Evolutionary conservation across 2,113 vertebrate genomes (phyloP), one percentile per base, ranked within the genome.

Genomic region (Pygoscelis adeliae): DNA sequence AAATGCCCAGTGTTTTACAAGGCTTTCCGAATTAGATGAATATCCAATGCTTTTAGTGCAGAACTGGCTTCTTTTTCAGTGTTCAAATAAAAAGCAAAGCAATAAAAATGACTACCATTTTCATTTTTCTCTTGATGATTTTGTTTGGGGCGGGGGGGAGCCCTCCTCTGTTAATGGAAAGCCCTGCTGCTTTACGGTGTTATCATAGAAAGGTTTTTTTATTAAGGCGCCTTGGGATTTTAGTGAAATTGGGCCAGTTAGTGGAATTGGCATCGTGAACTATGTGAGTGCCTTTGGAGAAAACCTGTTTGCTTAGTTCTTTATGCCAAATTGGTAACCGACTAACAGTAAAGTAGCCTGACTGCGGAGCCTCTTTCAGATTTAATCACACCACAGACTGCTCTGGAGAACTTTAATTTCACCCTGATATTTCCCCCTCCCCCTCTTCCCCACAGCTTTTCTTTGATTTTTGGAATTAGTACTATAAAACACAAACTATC

Each of bases 221-320:
- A 93, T 97, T 76, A 76, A 90, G 88, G 95, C 5, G 19, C 88
- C 85, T 96, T 96, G 97, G 97, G 98, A 97, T 87, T 97, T 96
- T 58, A 91, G 89, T 87, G 92, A 95, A 95, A 96, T 89, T 62
- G 90, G 93, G 87, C 97, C 97, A 95, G 96, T 96, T 96, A 71
- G 90, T 97, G 90, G 92, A 96, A 66, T 95, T 97, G 98, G 98
- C 98, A 97, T 95, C 46, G 2, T 58, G 94, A 96, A 82, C 82
- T 91, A 18, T 65, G 72, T 29, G 83, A 94, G 92, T 91, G 83
- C 93, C 98, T 97, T 98, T 97, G 96, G 97, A 98, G 97, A 91
- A 97, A 98, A 98, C 97, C 96, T 98, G 83, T 97, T 91, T 98
- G 94, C 97, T 98, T 96, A 97, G 95, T 95, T 98, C 94, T 96